Base-by-base conservation (phyloP, 2,113 vertebrate species). In the Chunga burmeisteri region DNA sequence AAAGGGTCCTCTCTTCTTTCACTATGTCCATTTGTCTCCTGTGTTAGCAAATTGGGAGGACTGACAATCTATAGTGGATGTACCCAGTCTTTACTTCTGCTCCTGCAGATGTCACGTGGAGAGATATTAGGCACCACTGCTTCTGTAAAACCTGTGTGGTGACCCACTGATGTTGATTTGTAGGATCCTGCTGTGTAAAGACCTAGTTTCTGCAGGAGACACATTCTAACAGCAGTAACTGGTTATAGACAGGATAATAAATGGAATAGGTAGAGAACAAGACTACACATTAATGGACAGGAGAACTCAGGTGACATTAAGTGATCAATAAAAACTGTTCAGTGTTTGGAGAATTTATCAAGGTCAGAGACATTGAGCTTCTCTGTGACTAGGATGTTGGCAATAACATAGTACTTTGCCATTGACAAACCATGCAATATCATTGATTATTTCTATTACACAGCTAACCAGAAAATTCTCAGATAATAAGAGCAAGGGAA, bases 241-340 rank as follows among this genome's bases (percentile, higher is more conserved):
- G 96, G 97, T 98, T 98, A 98, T n/a, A 98, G 97, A 97, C 96
- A 83, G 22, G 97, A 98, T 98, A 98, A 98, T 98, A 98, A 97
- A 97, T 4, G 96, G 98, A 97, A 97, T 71, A 95, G 97, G 94
- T 61, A 96, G 96, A 95, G 90, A 97, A 96, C 30, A 34, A 97
- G 92, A 91, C 95, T 98, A 87, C 92, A 94, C 96, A 97, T 97
- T 98, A 98, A 97, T 84, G 92, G 93, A 90, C 83, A 95, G 95
- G 90, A 96, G 94, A 97, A 90, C 95, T 95, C 96, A 77, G 96
- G 93, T 95, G 95, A 97, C 95, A 96, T 93, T 98, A 97, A 96
- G 89, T 96, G 97, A 97, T 98, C 98, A 96, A 98, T 98, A 98
- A 97, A 98, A 97, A 97, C 92, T 55, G 72, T 91, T 98, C 96